A percentile compares a stretch with the other conserved stretches of the same genome.
Evolutionary conservation across 2,113 vertebrate species (phyloP).

Genomic region (Lamprologus tigripictilis): DNA sequence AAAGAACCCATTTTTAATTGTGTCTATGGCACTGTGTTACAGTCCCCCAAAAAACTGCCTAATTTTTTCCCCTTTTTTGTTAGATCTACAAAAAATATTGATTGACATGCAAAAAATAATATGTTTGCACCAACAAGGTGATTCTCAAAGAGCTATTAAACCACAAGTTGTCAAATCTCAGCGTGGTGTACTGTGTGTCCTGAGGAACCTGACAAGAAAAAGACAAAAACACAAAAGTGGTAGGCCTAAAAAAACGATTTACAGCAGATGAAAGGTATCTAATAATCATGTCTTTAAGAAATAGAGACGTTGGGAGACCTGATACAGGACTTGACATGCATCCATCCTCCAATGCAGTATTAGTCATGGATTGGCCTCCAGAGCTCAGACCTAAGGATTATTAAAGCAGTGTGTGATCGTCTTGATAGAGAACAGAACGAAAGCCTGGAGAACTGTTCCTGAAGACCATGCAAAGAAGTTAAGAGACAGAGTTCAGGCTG

Average conservation of each 20-base stretch:
- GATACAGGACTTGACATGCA: not conserved
- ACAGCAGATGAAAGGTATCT: not conserved
- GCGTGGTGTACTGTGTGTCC: not conserved
- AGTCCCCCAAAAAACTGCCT: accelerated
- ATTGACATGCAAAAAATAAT: not conserved
- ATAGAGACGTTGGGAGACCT: not conserved
- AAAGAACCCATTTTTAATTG: not conserved
- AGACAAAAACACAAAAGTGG: not conserved
- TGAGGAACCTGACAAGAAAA: not conserved
- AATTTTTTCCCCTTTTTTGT: not conserved
- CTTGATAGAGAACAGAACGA: not conserved
- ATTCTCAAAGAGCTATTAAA: not conserved
- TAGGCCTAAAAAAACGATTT: not conserved
- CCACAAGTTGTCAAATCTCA: not conserved
- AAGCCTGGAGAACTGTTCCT: not conserved
- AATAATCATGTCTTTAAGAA: not conserved
- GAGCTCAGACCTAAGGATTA: not conserved
- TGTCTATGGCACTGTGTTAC: not conserved
- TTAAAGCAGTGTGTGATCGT: not conserved
- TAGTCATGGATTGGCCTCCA: not conserved
- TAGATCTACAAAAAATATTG: not conserved
- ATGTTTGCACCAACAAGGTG: not conserved
- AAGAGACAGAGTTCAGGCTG: not conserved
- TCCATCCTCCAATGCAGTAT: not conserved
- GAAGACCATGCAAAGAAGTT: not conserved